These are phyloP conservation scores for Xiphophorus hellerii DNA, from an alignment of 2,113 vertebrate species.

Conservation along the genomic window DNA sequence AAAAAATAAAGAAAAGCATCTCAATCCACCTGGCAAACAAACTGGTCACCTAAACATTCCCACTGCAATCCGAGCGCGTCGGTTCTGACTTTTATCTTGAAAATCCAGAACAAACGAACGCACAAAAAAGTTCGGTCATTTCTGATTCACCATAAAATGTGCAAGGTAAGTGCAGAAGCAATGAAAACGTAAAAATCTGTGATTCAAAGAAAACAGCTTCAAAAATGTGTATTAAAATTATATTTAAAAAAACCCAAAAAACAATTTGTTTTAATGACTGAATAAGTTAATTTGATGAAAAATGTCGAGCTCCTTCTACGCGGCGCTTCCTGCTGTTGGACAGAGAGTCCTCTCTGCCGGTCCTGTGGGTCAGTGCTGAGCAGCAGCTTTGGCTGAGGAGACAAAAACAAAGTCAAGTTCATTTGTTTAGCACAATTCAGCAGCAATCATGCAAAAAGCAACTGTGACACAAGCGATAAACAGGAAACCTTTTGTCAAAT, in stretches of 20 bases:
- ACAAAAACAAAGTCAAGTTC: slow-evolving; percentile 1
- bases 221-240: slow-evolving; percentile 3
- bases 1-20: not conserved
- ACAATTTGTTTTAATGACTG: not conserved
- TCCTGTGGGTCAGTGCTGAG: slow-evolving; percentile 74
- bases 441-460: no score
- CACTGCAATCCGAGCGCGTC: not conserved
- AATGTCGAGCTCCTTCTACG: not conserved
- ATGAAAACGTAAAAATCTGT: slow-evolving; percentile 28
- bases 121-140: slow-evolving; percentile 18
- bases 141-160: slow-evolving; percentile 42
- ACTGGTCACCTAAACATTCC: not conserved
- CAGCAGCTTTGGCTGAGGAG: slow-evolving; percentile 84
- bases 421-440: no score
- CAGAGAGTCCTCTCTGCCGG: not conserved
- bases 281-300: slow-evolving; percentile 23
- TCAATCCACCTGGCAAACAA: not conserved
- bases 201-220: slow-evolving; percentile 31
- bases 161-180: slow-evolving; percentile 46
- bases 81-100: not conserved
- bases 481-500: no score
- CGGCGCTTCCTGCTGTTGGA: not conserved
- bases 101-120: not conserved
- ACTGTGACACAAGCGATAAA: no score
- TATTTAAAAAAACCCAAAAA: not conserved